phyloP scores from a whole-genome alignment of 2,113 vertebrate species.

The Hirundichthys speculiger region DNA sequence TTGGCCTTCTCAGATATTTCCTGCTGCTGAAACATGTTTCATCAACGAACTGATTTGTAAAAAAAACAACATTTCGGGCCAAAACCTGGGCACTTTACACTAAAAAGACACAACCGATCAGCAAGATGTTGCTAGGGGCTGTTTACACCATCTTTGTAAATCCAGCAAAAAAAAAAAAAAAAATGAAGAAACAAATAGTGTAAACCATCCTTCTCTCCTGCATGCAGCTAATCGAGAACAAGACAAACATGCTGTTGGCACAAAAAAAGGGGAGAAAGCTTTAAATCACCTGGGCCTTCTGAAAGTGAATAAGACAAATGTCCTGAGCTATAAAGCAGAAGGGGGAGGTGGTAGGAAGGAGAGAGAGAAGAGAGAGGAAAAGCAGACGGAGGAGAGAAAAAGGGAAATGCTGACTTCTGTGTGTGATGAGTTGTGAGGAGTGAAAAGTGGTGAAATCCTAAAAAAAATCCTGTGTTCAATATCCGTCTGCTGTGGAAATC shows the following conservation, averaged over 20 bases:
- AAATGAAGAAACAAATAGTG: neutral
- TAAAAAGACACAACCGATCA: neutral
- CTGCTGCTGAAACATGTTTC: constrained; percentile 14
- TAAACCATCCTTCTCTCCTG: neutral
- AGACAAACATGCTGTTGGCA: constrained; percentile 1
- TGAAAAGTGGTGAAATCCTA: constrained; percentile 61
- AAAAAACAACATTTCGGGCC: constrained; percentile 3
- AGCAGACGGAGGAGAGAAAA: constrained; percentile 51
- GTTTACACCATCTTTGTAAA: constrained; percentile 7
- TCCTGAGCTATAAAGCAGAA: constrained; percentile 27
- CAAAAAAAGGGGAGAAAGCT: neutral
- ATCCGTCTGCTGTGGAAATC: constrained; percentile 58
- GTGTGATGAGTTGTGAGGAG: constrained; percentile 53
- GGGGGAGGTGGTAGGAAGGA: constrained; percentile 21
- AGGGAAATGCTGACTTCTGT: constrained; percentile 54
- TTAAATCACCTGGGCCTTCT: constrained; percentile 39
- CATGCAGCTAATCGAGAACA: constrained; percentile 11
- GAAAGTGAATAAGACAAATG: constrained; percentile 36
- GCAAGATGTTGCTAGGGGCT: neutral
- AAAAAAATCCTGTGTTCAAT: constrained; percentile 58
- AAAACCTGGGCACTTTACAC: neutral
- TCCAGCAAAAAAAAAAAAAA: constrained; percentile 10
- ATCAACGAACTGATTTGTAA: constrained; percentile 27
- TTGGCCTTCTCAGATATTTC: constrained; percentile 29
- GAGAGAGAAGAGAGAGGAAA: constrained; percentile 38